These are phyloP conservation scores for Platanista minor DNA, from an alignment of 2,113 vertebrate species.

Conservation along the genomic window DNA sequence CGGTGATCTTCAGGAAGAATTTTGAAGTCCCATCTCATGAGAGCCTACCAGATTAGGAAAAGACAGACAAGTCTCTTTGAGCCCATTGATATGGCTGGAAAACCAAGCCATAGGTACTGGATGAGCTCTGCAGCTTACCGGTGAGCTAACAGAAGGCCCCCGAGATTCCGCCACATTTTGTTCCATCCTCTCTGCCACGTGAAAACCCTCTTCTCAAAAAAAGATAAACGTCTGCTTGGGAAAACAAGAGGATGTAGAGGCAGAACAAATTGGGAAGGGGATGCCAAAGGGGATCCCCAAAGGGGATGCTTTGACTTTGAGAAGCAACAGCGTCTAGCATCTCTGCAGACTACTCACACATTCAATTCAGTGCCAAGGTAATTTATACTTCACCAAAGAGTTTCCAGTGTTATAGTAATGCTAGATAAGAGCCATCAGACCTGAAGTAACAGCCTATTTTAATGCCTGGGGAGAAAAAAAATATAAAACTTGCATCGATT, in stretches of 20 bases:
- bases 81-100: not conserved
- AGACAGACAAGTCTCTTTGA: not conserved
- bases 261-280: not conserved
- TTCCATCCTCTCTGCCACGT: not conserved
- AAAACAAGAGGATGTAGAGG: not conserved
- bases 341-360: not conserved
- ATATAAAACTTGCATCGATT: not conserved
- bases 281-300: not conserved
- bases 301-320: not conserved
- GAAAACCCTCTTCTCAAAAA: not conserved
- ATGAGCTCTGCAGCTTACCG: too few species aligned
- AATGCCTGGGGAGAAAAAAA: not conserved
- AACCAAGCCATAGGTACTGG: rapidly evolving
- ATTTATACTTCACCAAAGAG: slow-evolving; percentile 24
- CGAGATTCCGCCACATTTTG: not conserved
- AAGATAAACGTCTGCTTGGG: not conserved
- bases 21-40: not conserved
- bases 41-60: not conserved
- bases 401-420: not conserved
- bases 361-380: not conserved
- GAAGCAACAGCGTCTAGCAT: not conserved
- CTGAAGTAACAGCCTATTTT: not conserved
- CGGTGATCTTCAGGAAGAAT: not conserved
- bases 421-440: not conserved
- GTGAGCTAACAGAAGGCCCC: not conserved